These are phyloP conservation scores for Patella pellucida DNA, from an alignment of 2,888 invertebrate genomes.

Conservation along the genomic window DNA sequence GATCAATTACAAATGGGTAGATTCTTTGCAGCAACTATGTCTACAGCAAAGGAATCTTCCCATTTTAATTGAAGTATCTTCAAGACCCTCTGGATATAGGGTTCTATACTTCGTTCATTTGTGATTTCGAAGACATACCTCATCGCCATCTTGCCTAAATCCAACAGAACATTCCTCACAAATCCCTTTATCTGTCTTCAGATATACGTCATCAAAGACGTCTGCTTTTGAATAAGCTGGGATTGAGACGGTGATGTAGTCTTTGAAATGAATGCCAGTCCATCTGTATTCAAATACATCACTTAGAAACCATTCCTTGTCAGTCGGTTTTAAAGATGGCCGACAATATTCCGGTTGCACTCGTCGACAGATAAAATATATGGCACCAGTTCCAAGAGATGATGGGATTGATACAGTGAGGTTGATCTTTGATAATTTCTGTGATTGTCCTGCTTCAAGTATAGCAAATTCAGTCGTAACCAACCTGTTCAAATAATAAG, in stretches of 20 bases:
- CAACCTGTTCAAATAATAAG: conserved; percentile 14
- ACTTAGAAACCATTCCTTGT: conserved; percentile 38
- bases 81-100: too few species aligned
- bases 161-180: conserved; percentile 21
- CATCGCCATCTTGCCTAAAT: neutral
- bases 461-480: conserved; percentile 31
- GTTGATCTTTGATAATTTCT: conserved; percentile 27
- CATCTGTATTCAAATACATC: conserved; percentile 42
- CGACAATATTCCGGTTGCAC: conserved; percentile 40
- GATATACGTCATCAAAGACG: conserved; percentile 38
- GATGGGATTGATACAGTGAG: conserved; percentile 33
- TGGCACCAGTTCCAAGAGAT: conserved; percentile 30
- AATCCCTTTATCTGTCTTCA: conserved; percentile 35
- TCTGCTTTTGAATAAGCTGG: conserved; percentile 39
- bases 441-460: conserved; percentile 31
- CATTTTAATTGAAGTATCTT: too few species aligned
- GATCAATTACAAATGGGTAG: too few species aligned
- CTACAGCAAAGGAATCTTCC: too few species aligned
- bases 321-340: conserved; percentile 20
- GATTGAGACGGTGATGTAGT: conserved; percentile 31
- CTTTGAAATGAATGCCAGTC: conserved; percentile 35
- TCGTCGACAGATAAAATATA: conserved; percentile 39
- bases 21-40: too few species aligned
- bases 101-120: neutral
- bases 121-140: neutral